Base-by-base conservation (phyloP, 1,140 invertebrate genomes). In the Medauroidea extradentata region DNA sequence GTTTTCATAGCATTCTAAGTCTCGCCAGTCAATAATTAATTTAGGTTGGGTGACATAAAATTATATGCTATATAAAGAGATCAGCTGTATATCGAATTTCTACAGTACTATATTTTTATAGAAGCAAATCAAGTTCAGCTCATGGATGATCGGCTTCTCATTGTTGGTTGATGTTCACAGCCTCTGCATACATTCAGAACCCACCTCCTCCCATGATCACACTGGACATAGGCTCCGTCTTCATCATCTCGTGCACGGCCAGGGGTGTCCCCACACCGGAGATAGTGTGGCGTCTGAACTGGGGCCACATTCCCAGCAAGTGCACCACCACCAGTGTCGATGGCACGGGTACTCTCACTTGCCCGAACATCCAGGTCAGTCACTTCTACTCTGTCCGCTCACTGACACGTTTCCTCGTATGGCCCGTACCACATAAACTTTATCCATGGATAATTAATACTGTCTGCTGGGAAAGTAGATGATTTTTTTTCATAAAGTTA, bases 261-360 rank as follows among this genome's bases (percentile, higher is more conserved):
- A 83, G 91, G 2, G 97, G 95, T 46, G 84, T 91, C 0, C 97
- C 97, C 0, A 85, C 82, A 0, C 96, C 97, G 0, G 83, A 93
- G 48, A 91, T 99, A 58, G 88, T 91, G 19, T 99, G 96, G 96
- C 84, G 96, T 53, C 79, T 94, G 1, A 99, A 99, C 77, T 99
- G 96, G 96, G 93, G 94, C 3, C 92, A 98, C 68, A 86, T 99
- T 21, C 94, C 95, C 0, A 75, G 83, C 2, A 91, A 96, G 69
- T 95, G 95, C 71, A 77, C 69, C 0, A 85, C 83, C 1, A 85
- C 82, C 0, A 94, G 87, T 65, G 76, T 79, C 1, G 83, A 88
- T 63, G 96, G 95, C 11, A 79, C 86, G 1, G 96, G 96, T 16
- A 85, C 80, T 0, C 76, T 99, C 0, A 88, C 83, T 0, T 95